phyloP scores from a whole-genome alignment of 2,113 vertebrate genomes.

The Chloroceryle aenea region DNA sequence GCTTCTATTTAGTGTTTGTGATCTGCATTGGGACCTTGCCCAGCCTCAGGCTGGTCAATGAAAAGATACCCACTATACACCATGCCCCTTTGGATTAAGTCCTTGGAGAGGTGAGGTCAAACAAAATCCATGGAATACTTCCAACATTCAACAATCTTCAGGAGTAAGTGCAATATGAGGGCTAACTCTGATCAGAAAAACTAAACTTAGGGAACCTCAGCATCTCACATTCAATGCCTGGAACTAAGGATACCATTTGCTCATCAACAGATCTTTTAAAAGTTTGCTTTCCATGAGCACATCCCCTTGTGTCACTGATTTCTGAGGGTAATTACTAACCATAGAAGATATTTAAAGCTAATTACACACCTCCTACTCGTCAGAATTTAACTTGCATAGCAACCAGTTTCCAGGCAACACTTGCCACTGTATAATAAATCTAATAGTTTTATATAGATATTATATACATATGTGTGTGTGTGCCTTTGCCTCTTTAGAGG shows the following conservation, averaged over 20 bases:
- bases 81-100: neutral
- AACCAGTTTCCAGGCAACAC: constrained; percentile 80
- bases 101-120: neutral
- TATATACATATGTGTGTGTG: constrained; percentile 38
- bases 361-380: constrained; percentile 80
- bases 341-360: constrained; percentile 82
- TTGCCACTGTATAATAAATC: constrained; percentile 72
- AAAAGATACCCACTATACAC: neutral
- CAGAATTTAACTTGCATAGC: constrained; percentile 82
- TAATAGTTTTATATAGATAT: constrained; percentile 63
- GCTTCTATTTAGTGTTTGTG: neutral
- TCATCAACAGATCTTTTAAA: constrained; percentile 47
- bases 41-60: neutral
- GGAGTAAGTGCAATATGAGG: neutral
- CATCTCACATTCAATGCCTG: neutral
- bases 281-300: constrained; percentile 14
- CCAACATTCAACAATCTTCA: neutral
- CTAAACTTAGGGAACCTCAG: neutral
- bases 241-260: constrained; percentile 30
- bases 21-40: neutral
- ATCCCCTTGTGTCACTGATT: constrained; percentile 59
- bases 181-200: neutral
- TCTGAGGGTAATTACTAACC: constrained; percentile 78
- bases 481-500: neutral
- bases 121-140: neutral